These are phyloP conservation scores for Speoplatyrhinus poulsoni DNA, from an alignment of 2,113 vertebrate genomes.

Conservation along the genomic window DNA sequence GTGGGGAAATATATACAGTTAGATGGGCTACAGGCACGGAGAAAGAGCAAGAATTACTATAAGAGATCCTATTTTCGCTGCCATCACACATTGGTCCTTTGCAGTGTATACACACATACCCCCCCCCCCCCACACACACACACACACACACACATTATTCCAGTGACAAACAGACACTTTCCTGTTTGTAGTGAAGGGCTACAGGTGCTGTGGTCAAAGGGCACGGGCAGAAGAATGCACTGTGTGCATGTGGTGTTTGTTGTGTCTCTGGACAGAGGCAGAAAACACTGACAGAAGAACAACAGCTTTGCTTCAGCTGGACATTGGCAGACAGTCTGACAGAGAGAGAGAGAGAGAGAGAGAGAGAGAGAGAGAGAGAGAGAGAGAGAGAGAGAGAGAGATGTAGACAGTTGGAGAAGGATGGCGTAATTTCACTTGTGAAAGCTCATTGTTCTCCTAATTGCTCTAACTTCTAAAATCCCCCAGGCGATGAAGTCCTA, in stretches of 20 bases:
- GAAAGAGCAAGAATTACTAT: neutral
- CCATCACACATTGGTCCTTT: neutral
- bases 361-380: neutral
- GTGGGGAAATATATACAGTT: neutral
- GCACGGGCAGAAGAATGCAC: neutral
- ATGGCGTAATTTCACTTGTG: no score
- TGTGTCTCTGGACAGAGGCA: neutral
- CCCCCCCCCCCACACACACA: neutral
- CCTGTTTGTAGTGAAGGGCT: slow-evolving; percentile 9
- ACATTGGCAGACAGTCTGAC: neutral
- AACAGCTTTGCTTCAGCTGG: neutral
- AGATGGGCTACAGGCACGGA: neutral
- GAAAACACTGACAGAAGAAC: neutral
- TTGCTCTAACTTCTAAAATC: no score
- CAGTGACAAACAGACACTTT: neutral
- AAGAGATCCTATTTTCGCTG: neutral
- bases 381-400: neutral
- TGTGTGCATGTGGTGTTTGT: neutral
- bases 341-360: slow-evolving; percentile 5
- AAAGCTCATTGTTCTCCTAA: no score
- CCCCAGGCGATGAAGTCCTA: no score
- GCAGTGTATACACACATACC: neutral
- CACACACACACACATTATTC: no score
- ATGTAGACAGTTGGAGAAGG: neutral
- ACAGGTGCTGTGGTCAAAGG: slow-evolving; percentile 3